Conservation (phyloP, 2,113 vertebrate genomes). For the Xyrauchen texanus region DNA sequence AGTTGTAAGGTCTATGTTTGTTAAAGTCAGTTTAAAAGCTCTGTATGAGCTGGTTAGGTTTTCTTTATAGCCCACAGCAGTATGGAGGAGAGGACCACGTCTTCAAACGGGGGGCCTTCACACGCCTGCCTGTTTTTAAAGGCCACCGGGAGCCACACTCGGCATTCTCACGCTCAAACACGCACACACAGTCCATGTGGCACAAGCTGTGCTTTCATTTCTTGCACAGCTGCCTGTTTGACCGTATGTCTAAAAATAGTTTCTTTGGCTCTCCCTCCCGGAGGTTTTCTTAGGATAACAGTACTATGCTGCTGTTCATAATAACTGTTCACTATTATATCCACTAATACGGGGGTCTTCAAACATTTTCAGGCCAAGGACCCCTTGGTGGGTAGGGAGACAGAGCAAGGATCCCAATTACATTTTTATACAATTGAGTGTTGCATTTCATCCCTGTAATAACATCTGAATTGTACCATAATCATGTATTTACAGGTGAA, state of each 20-base stretch:
- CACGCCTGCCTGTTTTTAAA: constrained; percentile 42
- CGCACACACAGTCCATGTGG: constrained; percentile 43
- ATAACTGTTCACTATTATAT: not conserved
- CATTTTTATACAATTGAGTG: no score
- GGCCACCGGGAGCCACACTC: constrained; percentile 35
- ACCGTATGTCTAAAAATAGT: constrained; percentile 67
- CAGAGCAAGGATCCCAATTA: no score
- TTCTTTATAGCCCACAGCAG: constrained; percentile 47
- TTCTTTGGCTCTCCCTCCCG: constrained; percentile 54
- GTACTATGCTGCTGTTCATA: constrained; percentile 33
- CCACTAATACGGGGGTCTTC: not conserved
- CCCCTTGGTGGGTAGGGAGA: no score
- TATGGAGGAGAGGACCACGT: constrained; percentile 14
- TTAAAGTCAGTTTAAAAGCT: constrained; percentile 48
- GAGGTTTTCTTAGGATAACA: constrained; percentile 42
- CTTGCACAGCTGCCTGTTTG: constrained; percentile 60
- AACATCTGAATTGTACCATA: no score
- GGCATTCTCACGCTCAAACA: constrained; percentile 30
- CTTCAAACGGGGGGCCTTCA: constrained; percentile 42
- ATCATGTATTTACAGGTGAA: no score
- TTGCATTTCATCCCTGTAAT: no score
- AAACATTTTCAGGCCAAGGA: no score
- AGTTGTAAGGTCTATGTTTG: constrained; percentile 46
- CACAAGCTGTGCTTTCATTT: constrained; percentile 65
- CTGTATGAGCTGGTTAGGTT: constrained; percentile 43